Conservation (phyloP, 2,888 invertebrate genomes). For the Drosophila subquinaria region DNA sequence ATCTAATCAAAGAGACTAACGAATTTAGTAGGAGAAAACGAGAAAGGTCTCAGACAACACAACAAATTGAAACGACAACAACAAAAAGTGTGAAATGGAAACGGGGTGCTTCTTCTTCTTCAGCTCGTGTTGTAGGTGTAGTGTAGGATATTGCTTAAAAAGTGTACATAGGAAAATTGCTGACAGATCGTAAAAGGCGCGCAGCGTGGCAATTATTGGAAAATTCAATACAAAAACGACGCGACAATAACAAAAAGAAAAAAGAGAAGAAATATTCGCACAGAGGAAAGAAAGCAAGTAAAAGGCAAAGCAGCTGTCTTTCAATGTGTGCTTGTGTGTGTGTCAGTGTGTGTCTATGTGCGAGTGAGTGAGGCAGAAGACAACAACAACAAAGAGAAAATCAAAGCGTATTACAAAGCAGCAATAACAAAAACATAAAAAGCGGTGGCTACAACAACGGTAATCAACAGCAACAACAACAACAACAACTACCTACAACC, state of each 20-base stretch:
- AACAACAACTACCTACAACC: conserved; percentile 27
- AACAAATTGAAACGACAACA: conserved; percentile 24
- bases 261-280: conserved; percentile 12
- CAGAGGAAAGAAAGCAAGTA: conserved; percentile 34
- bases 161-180: conserved; percentile 66
- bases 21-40: conserved; percentile 27
- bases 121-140: conserved; percentile 33
- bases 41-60: conserved; percentile 37
- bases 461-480: conserved; percentile 36
- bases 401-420: conserved; percentile 37
- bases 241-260: conserved; percentile 55
- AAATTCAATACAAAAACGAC: conserved; percentile 74
- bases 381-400: conserved; percentile 39
- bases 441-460: conserved; percentile 14
- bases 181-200: conserved; percentile 54
- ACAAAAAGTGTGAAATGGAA: conserved; percentile 61
- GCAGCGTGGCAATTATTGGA: conserved; percentile 62
- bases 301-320: conserved; percentile 54
- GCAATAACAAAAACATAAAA: conserved; percentile 31
- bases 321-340: conserved; percentile 32
- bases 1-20: conserved; percentile 41
- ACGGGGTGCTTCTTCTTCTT: conserved; percentile 41
- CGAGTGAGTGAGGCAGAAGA: conserved; percentile 31
- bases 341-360: conserved; percentile 30
- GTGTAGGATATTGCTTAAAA: conserved; percentile 50